Base-by-base conservation (phyloP, 1,140 invertebrate species). In the Xylocopa sonorina region DNA sequence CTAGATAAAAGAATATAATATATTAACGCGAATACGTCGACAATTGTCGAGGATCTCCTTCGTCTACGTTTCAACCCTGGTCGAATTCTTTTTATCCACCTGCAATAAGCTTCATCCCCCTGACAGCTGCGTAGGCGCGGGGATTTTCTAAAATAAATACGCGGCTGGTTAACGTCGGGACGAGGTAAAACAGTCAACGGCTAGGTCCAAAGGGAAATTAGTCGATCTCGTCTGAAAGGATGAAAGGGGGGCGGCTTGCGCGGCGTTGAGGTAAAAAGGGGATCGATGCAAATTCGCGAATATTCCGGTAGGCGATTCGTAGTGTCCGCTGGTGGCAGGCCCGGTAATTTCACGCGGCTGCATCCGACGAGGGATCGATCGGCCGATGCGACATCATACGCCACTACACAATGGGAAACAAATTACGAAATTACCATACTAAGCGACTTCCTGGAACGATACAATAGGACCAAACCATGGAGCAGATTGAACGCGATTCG, bases 391-490 rank as follows among this genome's bases (percentile, higher is more conserved):
- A 87, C 87, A 88, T 88, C 87, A 88, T 85, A 88, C 62, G 84
- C 74, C 76, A 57, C 63, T 81, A 82, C 81, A 88, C 88, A 89
- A 89, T 88, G 87, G 88, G 87, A 86, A 88, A 88, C 87, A 88
- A 89, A 88, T 89, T 88, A 89, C 87, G 84, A 88, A 89, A 89
- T 89, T 89, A 88, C 82, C 88, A 89, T 89, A 89, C 88, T 89
- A 88, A 89, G 84, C 88, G 88, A 85, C 88, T 88, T 88, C 80
- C 82, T 78, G 80, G 78, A 64, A 32, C 76, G 73, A 55, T 73
- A 88, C 87, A 88, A 86, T 88, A 60, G 84, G 24, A 60, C 63
- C 77, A 71, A 81, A 86, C 81, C 69, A 38, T 74, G 27, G 57
- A 50, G 58, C 77, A 81, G 78, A 78, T 87, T 78, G 81, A 74